Conservation (phyloP, 1,140 invertebrate species). For the Pemphigus obesinymphae region DNA sequence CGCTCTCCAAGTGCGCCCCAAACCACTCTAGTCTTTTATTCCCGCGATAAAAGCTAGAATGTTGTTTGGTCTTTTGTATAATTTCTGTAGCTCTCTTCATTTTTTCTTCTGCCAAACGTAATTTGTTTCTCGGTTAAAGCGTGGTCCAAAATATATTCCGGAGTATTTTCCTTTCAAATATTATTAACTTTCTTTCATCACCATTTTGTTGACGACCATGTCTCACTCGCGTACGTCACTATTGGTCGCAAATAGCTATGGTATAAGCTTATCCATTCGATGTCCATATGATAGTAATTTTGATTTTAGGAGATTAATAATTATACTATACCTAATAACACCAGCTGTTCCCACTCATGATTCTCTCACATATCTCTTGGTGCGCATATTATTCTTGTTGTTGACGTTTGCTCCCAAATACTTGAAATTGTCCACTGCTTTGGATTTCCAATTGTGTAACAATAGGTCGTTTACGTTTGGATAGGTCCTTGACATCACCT, state of each 20-base stretch:
- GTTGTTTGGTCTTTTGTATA: no score
- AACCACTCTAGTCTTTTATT: background rate
- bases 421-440: conserved; percentile 7
- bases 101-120: conserved; percentile 2
- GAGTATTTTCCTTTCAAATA: background rate
- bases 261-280: background rate
- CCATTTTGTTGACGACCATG: background rate
- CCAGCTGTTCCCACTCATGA: background rate
- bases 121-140: background rate
- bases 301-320: background rate
- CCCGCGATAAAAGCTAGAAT: background rate
- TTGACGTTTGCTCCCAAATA: conserved; percentile 2
- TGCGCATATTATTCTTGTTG: no score
- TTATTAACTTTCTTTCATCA: background rate
- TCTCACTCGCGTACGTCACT: background rate
- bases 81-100: background rate
- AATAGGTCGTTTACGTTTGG: no score
- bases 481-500: no score
- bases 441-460: no score
- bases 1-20: conserved; percentile 4
- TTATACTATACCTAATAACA: conserved; percentile 8
- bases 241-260: conserved; percentile 1
- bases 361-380: background rate
- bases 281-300: background rate
- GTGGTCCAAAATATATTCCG: conserved; percentile 3